Conservation (phyloP, 2,888 invertebrate species). For the Allophyes oxyacanthae region DNA sequence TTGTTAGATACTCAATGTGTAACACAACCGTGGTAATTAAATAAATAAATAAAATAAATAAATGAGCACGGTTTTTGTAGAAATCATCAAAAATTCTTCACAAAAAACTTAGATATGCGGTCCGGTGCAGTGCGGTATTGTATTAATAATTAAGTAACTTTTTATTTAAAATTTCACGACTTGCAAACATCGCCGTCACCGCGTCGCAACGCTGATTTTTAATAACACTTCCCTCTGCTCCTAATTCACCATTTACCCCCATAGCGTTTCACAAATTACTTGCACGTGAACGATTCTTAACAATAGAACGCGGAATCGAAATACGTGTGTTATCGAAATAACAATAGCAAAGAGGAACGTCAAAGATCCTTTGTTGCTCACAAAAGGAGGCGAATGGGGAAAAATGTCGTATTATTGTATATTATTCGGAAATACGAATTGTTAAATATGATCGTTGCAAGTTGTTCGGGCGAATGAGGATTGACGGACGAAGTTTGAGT, state of each 20-base stretch:
- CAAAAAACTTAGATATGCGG: no score
- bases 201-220: no score
- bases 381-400: slow-evolving; percentile 14
- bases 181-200: no score
- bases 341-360: slow-evolving; percentile 38
- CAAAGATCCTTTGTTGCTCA: slow-evolving; percentile 46
- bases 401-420: slow-evolving; percentile 32
- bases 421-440: slow-evolving; percentile 34
- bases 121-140: no score
- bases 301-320: slow-evolving; percentile 37
- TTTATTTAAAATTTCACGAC: no score
- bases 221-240: slow-evolving; percentile 2
- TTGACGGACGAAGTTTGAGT: slow-evolving; percentile 3
- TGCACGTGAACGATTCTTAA: slow-evolving; percentile 34
- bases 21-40: no score
- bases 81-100: no score
- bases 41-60: no score
- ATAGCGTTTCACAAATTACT: slow-evolving; percentile 45
- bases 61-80: no score
- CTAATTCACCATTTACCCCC: slow-evolving; percentile 19
- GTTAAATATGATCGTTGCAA: slow-evolving; percentile 42
- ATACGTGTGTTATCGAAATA: slow-evolving; percentile 45
- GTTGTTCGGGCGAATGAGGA: slow-evolving; percentile 10
- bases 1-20: no score
- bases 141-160: no score